A percentile compares a stretch with the other conserved stretches of the same genome.
These are phyloP conservation scores for Okapia johnstoni DNA, from an alignment of 2,113 vertebrate genomes.

Conservation along the genomic window DNA sequence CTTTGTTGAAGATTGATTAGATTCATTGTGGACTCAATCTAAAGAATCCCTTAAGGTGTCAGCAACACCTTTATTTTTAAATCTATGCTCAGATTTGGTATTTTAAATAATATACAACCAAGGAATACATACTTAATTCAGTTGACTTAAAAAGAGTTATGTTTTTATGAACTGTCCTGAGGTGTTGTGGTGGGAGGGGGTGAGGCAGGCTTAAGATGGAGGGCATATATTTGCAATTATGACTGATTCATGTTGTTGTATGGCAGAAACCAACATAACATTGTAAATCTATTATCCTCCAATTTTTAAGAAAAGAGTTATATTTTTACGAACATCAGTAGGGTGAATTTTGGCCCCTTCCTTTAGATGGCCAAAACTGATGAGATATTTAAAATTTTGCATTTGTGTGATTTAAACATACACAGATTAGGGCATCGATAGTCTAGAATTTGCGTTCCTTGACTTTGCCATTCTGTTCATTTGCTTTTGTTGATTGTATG, in stretches of 20 bases:
- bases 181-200: background rate
- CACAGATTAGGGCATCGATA: background rate
- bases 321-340: background rate
- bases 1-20: conserved; percentile 9
- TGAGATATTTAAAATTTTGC: background rate
- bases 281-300: background rate
- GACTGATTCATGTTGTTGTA: background rate
- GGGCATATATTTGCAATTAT: background rate
- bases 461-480: background rate
- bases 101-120: background rate
- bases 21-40: background rate
- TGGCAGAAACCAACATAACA: background rate
- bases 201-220: background rate
- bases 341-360: background rate
- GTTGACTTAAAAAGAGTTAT: background rate
- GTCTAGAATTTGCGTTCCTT: background rate
- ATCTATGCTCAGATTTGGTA: background rate
- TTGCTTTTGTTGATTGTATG: background rate
- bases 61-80: background rate
- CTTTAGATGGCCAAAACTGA: background rate
- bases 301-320: background rate
- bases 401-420: background rate
- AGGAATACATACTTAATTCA: background rate
- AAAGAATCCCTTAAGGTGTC: background rate
- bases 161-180: background rate